Evolutionary conservation across 1,140 invertebrate genomes (phyloP).

Genomic region (Drosophila micromelanica): DNA sequence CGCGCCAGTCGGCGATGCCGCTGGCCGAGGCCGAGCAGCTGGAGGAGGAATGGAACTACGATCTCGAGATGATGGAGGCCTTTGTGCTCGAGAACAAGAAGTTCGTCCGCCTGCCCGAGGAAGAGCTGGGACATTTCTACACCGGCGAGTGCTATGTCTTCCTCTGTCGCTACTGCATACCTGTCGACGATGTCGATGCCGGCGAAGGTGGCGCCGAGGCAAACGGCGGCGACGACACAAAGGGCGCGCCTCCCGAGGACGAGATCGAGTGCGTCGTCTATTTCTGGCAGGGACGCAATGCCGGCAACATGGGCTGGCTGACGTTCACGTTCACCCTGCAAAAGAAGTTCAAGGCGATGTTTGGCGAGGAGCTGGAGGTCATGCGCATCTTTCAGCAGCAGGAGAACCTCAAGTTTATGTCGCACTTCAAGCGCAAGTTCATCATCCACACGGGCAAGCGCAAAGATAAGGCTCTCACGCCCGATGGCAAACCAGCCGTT

Average conservation of each 20-base stretch:
- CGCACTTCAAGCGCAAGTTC: constrained; percentile 98
- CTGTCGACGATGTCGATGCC: constrained; percentile 85
- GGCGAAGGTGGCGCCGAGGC: constrained; percentile 18
- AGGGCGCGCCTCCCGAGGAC: constrained; percentile 88
- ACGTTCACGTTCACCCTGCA: constrained; percentile 99
- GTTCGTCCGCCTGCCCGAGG: constrained; percentile 97
- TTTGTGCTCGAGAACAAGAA: constrained; percentile 99
- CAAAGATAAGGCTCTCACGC: constrained; percentile 86
- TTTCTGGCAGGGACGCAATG: constrained; percentile 99
- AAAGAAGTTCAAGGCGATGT: constrained; percentile 98
- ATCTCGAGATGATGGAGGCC: constrained; percentile 98
- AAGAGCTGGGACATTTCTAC: constrained; percentile 97
- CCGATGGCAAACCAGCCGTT: constrained; percentile 87
- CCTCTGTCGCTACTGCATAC: constrained; percentile 97
- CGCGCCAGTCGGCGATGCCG: constrained; percentile 95
- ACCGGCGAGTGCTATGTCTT: constrained; percentile 99
- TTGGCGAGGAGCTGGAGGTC: constrained; percentile 98
- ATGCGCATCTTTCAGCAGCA: constrained; percentile 99
- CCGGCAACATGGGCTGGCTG: constrained; percentile 99
- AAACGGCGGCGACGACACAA: constrained; percentile 22
- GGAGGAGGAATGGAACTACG: constrained; percentile 97
- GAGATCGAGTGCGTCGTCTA: constrained; percentile 99
- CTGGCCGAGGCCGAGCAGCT: constrained; percentile 94
- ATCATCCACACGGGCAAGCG: constrained; percentile 96
- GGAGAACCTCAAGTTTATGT: constrained; percentile 99